Conservation (phyloP, 2,888 invertebrate genomes). For the Eristalis intricaria region DNA sequence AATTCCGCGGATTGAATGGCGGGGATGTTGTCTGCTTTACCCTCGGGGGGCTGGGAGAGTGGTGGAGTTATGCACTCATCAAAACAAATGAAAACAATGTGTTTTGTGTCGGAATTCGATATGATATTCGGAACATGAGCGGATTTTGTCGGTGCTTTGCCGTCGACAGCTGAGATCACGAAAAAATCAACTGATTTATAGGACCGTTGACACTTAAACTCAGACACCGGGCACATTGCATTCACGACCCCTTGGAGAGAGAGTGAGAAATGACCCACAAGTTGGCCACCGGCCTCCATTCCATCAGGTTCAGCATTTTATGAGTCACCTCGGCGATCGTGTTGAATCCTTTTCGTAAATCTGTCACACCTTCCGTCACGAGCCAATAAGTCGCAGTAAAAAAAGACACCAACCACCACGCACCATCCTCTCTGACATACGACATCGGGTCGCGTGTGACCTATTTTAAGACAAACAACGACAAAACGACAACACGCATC, state of each 20-base stretch:
- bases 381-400: slow-evolving; percentile 34
- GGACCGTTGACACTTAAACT: not conserved
- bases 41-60: not conserved
- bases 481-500: slow-evolving; percentile 49
- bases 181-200: not conserved
- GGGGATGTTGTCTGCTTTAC: not conserved
- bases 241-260: not conserved
- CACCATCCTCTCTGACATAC: not conserved
- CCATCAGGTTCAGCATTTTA: not conserved
- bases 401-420: not conserved
- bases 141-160: too few relatives aligned
- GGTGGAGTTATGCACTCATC: not conserved
- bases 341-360: not conserved
- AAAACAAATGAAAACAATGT: not conserved
- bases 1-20: not conserved
- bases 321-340: not conserved
- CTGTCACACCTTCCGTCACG: slow-evolving; percentile 24
- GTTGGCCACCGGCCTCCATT: not conserved
- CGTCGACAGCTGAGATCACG: not conserved
- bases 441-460: slow-evolving; percentile 49
- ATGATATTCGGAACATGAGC: not conserved
- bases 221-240: not conserved
- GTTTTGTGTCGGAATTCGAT: not conserved
- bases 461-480: slow-evolving; percentile 54
- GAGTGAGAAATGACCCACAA: not conserved